Percentiles rank a stretch among this genome's conserved stretches.
phyloP scores from a whole-genome alignment of 2,888 invertebrate species.

The Meghimatium bilineatum region DNA sequence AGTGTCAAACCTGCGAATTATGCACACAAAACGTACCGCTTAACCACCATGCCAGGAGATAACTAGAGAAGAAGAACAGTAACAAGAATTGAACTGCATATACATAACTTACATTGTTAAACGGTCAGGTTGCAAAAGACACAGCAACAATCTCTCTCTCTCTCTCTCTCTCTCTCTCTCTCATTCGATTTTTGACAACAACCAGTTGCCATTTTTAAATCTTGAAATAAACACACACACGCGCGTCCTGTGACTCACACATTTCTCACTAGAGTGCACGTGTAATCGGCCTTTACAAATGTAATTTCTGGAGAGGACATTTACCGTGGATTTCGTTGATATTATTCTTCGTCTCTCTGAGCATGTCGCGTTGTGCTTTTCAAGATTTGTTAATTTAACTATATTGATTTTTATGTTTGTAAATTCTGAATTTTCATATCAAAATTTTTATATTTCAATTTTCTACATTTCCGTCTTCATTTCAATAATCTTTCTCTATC shows the following conservation, averaged over 20 bases:
- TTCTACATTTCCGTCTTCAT: background rate
- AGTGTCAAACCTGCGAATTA: too few species aligned
- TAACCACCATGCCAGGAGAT: too few species aligned
- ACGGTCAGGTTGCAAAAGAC: too few species aligned
- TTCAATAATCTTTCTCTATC: background rate
- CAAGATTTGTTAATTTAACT: background rate
- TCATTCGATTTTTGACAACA: too few species aligned
- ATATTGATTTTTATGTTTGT: background rate
- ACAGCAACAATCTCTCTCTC: too few species aligned
- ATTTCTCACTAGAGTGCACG: constrained; percentile 7
- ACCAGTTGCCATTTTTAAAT: background rate
- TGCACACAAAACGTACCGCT: too few species aligned
- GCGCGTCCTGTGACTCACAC: constrained; percentile 15
- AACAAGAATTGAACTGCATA: too few species aligned
- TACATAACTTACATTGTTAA: too few species aligned
- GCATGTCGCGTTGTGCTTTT: background rate
- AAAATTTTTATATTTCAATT: background rate
- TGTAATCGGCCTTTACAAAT: constrained; percentile 16
- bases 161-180: too few species aligned
- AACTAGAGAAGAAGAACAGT: too few species aligned
- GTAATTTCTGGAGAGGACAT: background rate
- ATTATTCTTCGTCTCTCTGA: background rate
- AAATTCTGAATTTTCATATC: background rate
- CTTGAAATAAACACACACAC: background rate
- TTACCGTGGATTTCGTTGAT: background rate